Percentiles rank a stretch among this genome's conserved stretches.
Evolutionary conservation across 2,113 vertebrate genomes (phyloP).

Genomic region (Dipodomys merriami): DNA sequence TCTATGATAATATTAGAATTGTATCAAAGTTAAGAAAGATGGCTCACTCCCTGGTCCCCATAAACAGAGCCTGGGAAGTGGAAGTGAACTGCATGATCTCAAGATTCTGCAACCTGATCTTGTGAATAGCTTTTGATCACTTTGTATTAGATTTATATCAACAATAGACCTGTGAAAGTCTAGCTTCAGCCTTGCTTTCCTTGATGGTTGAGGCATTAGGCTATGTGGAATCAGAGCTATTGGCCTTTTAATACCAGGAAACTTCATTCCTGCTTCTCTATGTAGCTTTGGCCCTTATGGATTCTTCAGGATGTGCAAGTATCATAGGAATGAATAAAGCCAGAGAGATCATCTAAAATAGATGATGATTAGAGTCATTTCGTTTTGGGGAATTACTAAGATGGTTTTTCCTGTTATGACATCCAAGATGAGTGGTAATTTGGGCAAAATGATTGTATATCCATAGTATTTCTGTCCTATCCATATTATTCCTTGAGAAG

Average conservation of each 20-base stretch:
- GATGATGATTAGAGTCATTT: neutral
- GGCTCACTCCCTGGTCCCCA: neutral
- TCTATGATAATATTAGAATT: neutral
- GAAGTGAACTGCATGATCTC: neutral
- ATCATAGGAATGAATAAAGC: neutral
- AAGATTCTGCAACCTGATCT: neutral
- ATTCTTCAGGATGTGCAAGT: neutral
- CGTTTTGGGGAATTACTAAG: constrained; percentile 43
- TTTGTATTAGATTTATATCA: constrained; percentile 20
- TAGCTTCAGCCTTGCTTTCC: constrained; percentile 1
- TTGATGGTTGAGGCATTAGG: constrained; percentile 27
- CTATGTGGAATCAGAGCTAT: neutral
- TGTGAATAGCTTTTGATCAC: constrained; percentile 9
- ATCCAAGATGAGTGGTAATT: neutral
- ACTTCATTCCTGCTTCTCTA: neutral
- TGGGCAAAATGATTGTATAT: neutral
- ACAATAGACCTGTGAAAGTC: constrained; percentile 27
- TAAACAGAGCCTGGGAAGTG: constrained; percentile 1
- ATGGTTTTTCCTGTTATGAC: constrained; percentile 11
- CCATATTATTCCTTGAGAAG: constrained; percentile 33
- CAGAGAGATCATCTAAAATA: constrained; percentile 28
- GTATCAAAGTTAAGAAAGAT: constrained; percentile 26
- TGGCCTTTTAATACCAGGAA: constrained; percentile 24
- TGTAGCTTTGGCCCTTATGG: constrained; percentile 7
- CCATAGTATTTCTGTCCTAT: constrained; percentile 12